Conservation (phyloP, 2,797 vertebrate genomes). For the Syndactyla subalaris region DNA sequence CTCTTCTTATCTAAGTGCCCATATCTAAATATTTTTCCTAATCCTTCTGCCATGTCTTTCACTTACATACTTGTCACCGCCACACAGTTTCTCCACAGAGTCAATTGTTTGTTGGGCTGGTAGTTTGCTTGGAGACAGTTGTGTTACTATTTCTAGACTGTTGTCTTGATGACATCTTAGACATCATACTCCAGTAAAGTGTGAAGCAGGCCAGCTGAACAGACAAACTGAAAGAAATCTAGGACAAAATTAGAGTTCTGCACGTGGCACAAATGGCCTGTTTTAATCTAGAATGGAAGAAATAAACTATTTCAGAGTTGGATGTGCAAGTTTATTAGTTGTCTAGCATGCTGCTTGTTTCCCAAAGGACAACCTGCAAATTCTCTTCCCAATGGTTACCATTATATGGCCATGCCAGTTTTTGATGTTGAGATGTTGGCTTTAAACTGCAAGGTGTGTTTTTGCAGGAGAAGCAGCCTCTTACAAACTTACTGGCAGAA, state of each 20-base stretch:
- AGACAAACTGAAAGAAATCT: background rate
- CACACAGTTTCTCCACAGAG: fast-evolving
- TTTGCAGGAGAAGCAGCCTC: background rate
- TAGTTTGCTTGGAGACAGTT: background rate
- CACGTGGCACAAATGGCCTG: background rate
- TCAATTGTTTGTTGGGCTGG: background rate
- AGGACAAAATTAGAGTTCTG: slow-evolving; percentile 3
- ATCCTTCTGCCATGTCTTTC: background rate
- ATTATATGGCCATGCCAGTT: background rate
- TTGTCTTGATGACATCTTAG: background rate
- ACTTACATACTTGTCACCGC: background rate
- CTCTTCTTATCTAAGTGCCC: background rate
- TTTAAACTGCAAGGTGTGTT: background rate
- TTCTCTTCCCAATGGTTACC: background rate
- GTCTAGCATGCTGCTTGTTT: background rate
- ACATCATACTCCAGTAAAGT: background rate
- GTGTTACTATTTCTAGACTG: background rate
- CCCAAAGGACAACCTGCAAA: background rate
- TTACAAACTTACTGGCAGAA: background rate
- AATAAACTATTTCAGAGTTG: background rate
- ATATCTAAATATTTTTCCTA: background rate
- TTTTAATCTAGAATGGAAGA: background rate
- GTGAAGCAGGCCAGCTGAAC: background rate
- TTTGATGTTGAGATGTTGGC: background rate
- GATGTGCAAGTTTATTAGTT: background rate